Evolutionary conservation across 2,888 invertebrate species (phyloP).

Genomic region (Tanytarsus gracilentus): DNA sequence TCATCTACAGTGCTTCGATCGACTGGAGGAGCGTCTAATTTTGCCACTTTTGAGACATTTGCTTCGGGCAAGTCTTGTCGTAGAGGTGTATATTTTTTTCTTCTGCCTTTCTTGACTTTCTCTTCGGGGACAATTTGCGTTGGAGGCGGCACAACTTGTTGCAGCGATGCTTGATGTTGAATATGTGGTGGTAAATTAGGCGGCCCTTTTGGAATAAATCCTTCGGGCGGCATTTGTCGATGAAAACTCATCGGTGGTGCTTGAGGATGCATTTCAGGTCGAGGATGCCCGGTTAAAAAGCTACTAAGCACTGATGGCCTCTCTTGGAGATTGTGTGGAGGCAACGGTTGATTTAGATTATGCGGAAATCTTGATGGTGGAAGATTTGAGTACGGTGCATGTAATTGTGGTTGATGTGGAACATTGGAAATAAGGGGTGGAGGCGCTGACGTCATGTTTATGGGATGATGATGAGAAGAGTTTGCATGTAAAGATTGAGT

Average conservation of each 20-base stretch:
- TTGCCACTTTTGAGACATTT: slow-evolving; percentile 14
- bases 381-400: not conserved
- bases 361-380: slow-evolving; percentile 7
- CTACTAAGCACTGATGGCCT: slow-evolving; percentile 19
- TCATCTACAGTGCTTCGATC: too few species aligned
- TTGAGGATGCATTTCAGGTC: not conserved
- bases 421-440: slow-evolving; percentile 29
- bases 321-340: not conserved
- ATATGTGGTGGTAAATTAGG: slow-evolving; percentile 34
- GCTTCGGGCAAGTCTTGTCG: slow-evolving; percentile 30
- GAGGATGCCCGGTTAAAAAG: slow-evolving; percentile 27
- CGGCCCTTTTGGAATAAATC: slow-evolving; percentile 39
- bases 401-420: slow-evolving; percentile 17
- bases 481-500: not conserved
- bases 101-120: slow-evolving; percentile 41
- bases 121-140: slow-evolving; percentile 32
- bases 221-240: slow-evolving; percentile 33
- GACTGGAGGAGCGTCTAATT: not conserved
- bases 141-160: slow-evolving; percentile 28
- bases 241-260: slow-evolving; percentile 32
- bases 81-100: slow-evolving; percentile 43
- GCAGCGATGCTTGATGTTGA: slow-evolving; percentile 32
- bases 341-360: not conserved
- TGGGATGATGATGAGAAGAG: not conserved
- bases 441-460: slow-evolving; percentile 19